Base-by-base conservation (phyloP, 2,113 vertebrate species). In the Antennarius striatus region DNA sequence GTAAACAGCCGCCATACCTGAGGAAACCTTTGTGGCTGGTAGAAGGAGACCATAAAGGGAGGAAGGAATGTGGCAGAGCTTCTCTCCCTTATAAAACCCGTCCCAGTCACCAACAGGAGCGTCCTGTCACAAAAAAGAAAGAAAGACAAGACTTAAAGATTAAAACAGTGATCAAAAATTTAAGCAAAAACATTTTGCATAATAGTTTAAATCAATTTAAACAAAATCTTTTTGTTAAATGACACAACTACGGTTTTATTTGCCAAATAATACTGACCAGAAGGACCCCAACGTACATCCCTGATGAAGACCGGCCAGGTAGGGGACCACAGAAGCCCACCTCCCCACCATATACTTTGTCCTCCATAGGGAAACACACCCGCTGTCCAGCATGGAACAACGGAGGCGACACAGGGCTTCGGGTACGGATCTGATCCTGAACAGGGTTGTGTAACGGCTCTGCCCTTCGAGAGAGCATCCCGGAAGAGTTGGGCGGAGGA, bases 91-190 rank as follows among this genome's bases (percentile, higher is more conserved):
- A 72, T 82, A 86, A 43, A 0, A 1, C 0, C 93, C 93, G 12
- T 93, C 86, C 92, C 93, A 93, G 22, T 80, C 73, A 2, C 92
- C 93, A 0, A 79, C 74, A 0, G 93, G 88, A 28, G 57, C 9
- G 32, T 94, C 93, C 93, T 94, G 67, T 1, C 42, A 36, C 46
- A 49, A 49, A 36, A 10, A 6, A 55, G 6, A 17, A 60, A 58
- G 28, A 74, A 10, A 55, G 15, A 45, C 11, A n/a, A 67, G 32
- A 13, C 32, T 36, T 36, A 6, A 10, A 30, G 0, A 52, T 52
- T 9, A 30, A 36, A n/a, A 15, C 2, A 15, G 6, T 55, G 28
- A 16, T 16, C 7, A 16, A 0, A 32, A 42, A 56, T 36, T 56
- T 2, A 39, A 56, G 16, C 17, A 22, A 45, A 22, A 16, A 36